Conservation (phyloP, 2,113 vertebrate species). For the Macquaria australasica region DNA sequence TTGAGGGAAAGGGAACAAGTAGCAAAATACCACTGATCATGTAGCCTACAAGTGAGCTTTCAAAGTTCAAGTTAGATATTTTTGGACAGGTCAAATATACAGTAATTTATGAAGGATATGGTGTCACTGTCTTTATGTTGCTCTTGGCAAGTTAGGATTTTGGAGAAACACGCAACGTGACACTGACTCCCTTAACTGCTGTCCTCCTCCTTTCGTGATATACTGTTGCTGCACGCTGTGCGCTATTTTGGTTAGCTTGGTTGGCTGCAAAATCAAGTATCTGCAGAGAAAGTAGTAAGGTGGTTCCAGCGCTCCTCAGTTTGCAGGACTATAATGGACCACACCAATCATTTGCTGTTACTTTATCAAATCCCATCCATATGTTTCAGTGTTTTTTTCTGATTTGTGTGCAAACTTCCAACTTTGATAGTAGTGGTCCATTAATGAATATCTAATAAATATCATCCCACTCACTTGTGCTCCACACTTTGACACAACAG, state of each 20-base stretch:
- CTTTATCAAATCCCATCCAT: not conserved
- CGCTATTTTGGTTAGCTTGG: constrained; percentile 12
- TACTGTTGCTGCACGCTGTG: not conserved
- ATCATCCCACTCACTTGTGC: not conserved
- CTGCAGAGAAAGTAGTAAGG: not conserved
- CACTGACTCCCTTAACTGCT: constrained; percentile 8
- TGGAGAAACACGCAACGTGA: constrained; percentile 19
- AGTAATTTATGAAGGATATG: constrained; percentile 43
- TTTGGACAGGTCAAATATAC: constrained; percentile 32
- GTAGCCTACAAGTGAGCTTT: constrained; percentile 4
- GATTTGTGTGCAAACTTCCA: not conserved
- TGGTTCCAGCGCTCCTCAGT: not conserved
- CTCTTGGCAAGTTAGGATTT: constrained; percentile 43
- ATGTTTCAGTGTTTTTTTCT: not conserved
- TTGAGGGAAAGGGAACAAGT: not conserved
- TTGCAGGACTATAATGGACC: not conserved
- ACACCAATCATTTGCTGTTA: no score
- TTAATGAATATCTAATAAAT: not conserved
- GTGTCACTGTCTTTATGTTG: constrained; percentile 43
- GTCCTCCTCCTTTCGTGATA: not conserved
- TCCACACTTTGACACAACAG: not conserved
- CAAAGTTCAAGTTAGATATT: constrained; percentile 26
- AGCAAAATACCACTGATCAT: not conserved
- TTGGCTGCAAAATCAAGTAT: constrained; percentile 21
- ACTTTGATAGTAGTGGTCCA: not conserved